Evolutionary conservation across 1,140 invertebrate genomes (phyloP), one percentile per base, ranked within the genome.

Genomic region (Heterodera schachtii): DNA sequence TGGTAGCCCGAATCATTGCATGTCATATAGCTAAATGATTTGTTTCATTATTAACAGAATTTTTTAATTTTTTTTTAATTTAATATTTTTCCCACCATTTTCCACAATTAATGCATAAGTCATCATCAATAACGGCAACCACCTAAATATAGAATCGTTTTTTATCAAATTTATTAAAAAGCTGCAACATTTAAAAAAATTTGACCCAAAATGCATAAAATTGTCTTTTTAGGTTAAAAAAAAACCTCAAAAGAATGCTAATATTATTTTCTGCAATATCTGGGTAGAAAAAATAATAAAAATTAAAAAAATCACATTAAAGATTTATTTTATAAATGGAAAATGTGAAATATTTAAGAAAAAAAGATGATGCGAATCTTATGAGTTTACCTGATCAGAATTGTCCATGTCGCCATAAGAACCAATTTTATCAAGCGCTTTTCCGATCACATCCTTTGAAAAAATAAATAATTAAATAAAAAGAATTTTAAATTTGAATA

Each of bases 91-190:
- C 31, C 3, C 43, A 78, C 77, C 97, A 99, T 92, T 98, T 98
- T n/a, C 96, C 96, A 91, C 97, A 99, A 90, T 99, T 99, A 88
- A 99, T 98, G 89, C 97, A 99, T 94, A 98, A 95, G 86, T 98
- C 97, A 91, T 98, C 95, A 91, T 98, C 95, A 86, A 99, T 96
- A 0, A 98, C 90, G 3, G 97, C 97, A 5, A 99, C 95, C 57
- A 97, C 95, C 69, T 64, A 31, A 31, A 31, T 31, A 31, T 31
- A 31, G 31, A 31, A 31, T 31, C 31, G 31, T 31, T 31, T 31
- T 31, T 31, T 31, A 31, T 31, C 31, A 31, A 31, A 31, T 31
- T 31, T 31, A 31, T 31, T 31, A 31, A 31, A 31, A 31, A 31
- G 31, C 31, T 31, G 31, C 31, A 31, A 31, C 31, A 31, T 31